These are phyloP conservation scores for Drosophila virilis DNA, from an alignment of 1,140 invertebrate genomes.

Conservation along the genomic window DNA sequence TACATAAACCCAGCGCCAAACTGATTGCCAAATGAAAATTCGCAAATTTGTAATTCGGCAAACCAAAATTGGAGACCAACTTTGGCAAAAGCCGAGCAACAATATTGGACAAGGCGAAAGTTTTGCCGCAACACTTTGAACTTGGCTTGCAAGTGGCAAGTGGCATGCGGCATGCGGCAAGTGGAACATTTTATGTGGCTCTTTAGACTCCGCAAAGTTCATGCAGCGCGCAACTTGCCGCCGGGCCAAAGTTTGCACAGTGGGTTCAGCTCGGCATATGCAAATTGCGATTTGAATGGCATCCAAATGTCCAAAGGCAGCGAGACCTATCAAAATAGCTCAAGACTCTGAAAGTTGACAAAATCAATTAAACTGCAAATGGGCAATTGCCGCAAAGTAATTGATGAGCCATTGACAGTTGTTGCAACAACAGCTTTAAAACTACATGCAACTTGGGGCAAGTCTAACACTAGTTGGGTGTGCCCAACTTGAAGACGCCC, in stretches of 20 bases:
- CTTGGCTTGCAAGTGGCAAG: slow-evolving; percentile 29
- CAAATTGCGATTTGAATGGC: slow-evolving; percentile 34
- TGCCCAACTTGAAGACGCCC: not conserved
- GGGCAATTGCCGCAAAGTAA: slow-evolving; percentile 19
- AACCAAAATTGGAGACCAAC: slow-evolving; percentile 8
- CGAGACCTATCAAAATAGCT: not conserved
- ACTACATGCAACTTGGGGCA: slow-evolving; percentile 8
- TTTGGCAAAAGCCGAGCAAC: slow-evolving; percentile 7
- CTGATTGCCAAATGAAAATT: slow-evolving; percentile 16
- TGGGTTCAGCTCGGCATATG: slow-evolving; percentile 1
- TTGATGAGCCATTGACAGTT: slow-evolving; percentile 23
- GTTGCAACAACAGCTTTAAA: slow-evolving; percentile 13
- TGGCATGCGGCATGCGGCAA: slow-evolving; percentile 15
- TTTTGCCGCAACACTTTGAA: slow-evolving; percentile 53
- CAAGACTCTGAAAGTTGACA: slow-evolving; percentile 6
- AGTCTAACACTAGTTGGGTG: not conserved
- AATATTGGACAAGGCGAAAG: slow-evolving; percentile 12
- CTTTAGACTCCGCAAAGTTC: slow-evolving; percentile 50
- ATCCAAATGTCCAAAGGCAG: slow-evolving; percentile 8
- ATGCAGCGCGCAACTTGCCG: slow-evolving; percentile 25
- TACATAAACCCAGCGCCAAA: slow-evolving; percentile 2
- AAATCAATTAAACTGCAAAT: slow-evolving; percentile 31
- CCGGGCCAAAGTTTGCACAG: slow-evolving; percentile 11
- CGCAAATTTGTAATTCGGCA: slow-evolving; percentile 7
- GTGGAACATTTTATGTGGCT: slow-evolving; percentile 55